Base-by-base conservation (phyloP, 92 coral and sea anemone species). In the Blastomussa wellsi region DNA sequence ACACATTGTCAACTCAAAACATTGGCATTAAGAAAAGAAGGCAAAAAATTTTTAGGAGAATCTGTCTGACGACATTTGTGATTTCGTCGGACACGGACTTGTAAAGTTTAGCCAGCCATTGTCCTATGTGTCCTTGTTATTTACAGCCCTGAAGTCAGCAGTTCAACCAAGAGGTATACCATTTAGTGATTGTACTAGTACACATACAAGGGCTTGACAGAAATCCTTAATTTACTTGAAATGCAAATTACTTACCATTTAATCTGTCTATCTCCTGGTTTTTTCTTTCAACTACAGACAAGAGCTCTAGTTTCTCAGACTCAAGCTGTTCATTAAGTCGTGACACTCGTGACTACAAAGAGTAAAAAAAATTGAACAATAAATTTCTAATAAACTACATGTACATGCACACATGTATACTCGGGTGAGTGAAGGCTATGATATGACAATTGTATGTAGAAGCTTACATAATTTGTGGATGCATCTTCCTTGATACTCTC, bases 201-300 rank as follows among this genome's bases (percentile, higher is more conserved):
- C 33, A 74, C 41, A 0, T 11, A 32, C 47, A 35, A 41, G 38
- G 57, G n/a, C n/a, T n/a, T n/a, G n/a, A 51, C 22, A 57, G 65
- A 57, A 24, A 57, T 14, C 26, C 29, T 57, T 6, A 39, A 44
- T 47, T 74, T 38, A 24, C 24, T n/a, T 4, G 42, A 2, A 38
- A 37, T 2, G 16, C 28, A 74, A 8, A 68, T 3, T 29, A 10
- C 86, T 57, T 81, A 97, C 99, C 98, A 93, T 97, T 97, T 47
- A 97, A 77, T 51, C 95, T 89, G 87, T 97, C 97, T 80, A 97
- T 93, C 90, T 97, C 99, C 68, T 97, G 94, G 79, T 92, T 97
- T 86, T 97, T 97, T 78, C 99, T 90, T 69, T 97, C 99, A 7
- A 97, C 85, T 9, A 92, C 82, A 20, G 97, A 81, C 16, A 94